Conservation (phyloP, 2,113 vertebrate species). For the Toxostoma redivivum region DNA sequence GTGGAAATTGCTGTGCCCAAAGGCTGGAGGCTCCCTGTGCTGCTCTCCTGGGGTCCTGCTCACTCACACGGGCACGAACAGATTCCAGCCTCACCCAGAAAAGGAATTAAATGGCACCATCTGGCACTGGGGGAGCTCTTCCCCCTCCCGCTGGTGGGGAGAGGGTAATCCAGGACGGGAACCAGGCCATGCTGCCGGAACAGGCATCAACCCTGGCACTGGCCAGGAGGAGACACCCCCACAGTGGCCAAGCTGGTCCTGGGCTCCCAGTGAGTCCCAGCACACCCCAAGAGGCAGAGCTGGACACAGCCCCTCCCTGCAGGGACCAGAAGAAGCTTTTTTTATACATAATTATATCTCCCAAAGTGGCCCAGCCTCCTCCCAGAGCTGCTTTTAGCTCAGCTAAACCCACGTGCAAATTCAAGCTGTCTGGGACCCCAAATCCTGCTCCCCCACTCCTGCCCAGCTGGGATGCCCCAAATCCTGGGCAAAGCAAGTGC, state of each 20-base stretch:
- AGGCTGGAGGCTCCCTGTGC: not conserved
- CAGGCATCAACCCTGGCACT: accelerated
- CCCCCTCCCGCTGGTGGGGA: not conserved
- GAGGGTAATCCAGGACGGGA: not conserved
- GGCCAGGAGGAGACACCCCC: not conserved
- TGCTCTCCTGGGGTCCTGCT: not conserved
- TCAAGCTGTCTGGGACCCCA: not conserved
- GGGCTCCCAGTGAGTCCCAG: accelerated
- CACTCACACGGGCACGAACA: not conserved
- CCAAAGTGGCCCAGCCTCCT: not conserved
- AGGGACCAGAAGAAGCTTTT: not conserved
- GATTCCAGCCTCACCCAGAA: not conserved
- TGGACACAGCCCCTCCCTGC: not conserved
- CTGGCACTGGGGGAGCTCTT: not conserved
- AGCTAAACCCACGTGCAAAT: not conserved
- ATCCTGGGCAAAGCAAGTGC: not conserved
- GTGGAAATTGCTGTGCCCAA: accelerated
- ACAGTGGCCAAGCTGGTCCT: accelerated
- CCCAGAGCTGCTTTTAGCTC: constrained; percentile 38
- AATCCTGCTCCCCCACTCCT: not conserved
- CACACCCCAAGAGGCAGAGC: accelerated
- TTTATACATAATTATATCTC: constrained; percentile 16
- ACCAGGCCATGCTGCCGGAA: not conserved
- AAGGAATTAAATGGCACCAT: constrained; percentile 4
- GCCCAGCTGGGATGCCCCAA: not conserved